These are phyloP conservation scores for Herpetotheres cachinnans DNA, from an alignment of 2,113 vertebrate species.

Conservation along the genomic window DNA sequence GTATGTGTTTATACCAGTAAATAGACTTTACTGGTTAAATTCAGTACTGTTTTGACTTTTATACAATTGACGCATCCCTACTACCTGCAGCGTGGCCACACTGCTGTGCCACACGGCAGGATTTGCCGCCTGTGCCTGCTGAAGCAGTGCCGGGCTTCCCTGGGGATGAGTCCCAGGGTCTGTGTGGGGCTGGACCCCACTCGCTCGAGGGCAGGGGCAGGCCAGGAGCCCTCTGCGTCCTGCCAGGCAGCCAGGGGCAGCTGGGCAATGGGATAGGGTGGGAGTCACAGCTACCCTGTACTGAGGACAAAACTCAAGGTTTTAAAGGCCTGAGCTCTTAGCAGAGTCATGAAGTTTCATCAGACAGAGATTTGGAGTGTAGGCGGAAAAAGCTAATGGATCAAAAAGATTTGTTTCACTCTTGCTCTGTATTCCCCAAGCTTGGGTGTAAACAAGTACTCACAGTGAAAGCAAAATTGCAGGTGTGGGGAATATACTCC, in stretches of 20 bases:
- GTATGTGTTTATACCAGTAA: neutral
- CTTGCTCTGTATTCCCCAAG: neutral
- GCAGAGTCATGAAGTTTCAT: neutral
- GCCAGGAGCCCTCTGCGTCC: neutral
- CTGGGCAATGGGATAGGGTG: too few relatives aligned
- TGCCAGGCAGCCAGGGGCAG: neutral
- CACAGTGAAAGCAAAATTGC: neutral
- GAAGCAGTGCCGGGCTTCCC: neutral
- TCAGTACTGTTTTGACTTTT: neutral
- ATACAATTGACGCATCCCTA: neutral
- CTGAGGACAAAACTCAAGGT: neutral
- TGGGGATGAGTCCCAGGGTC: neutral
- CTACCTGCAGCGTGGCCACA: accelerated
- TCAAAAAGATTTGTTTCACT: neutral
- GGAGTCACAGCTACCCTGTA: neutral
- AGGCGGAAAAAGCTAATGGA: neutral
- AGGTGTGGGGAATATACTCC: neutral
- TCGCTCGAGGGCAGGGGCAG: neutral
- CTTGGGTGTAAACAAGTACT: neutral
- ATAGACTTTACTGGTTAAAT: neutral
- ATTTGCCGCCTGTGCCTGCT: neutral
- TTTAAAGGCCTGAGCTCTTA: neutral
- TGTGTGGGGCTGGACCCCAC: neutral
- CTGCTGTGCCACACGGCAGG: neutral
- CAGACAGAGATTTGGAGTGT: neutral